These are phyloP conservation scores for Tachuris rubrigastra DNA, from an alignment of 2,113 vertebrate species.

Conservation along the genomic window DNA sequence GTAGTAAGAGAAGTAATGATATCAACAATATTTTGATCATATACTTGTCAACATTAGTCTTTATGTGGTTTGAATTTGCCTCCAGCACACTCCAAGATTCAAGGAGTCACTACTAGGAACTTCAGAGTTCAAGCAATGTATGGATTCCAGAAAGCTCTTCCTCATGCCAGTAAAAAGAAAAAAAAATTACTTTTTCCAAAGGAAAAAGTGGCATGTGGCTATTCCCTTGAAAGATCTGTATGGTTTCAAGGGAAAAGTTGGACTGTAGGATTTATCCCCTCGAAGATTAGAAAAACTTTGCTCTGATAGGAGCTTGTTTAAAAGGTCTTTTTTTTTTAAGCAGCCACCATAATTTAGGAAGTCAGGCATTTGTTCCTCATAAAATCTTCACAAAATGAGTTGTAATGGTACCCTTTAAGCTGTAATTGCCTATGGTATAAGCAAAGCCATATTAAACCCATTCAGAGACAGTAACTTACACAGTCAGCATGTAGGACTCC, in stretches of 20 bases:
- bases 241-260: background rate
- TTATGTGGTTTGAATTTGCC: slow-evolving; percentile 14
- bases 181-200: background rate
- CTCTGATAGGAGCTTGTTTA: background rate
- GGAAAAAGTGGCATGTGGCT: background rate
- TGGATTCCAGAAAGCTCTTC: background rate
- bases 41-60: slow-evolving; percentile 17
- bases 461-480: background rate
- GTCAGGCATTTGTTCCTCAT: background rate
- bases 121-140: background rate
- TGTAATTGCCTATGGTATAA: background rate
- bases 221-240: background rate
- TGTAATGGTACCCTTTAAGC: background rate
- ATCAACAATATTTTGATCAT: slow-evolving; percentile 7
- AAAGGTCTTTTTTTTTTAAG: background rate
- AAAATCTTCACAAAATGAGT: background rate
- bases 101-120: background rate
- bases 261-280: background rate
- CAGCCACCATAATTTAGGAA: background rate
- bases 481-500: background rate
- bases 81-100: background rate
- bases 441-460: background rate
- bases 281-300: background rate
- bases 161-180: background rate
- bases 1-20: background rate